Base-by-base conservation (phyloP, 2,888 invertebrate genomes). In the Taphrorychus bicolor region DNA sequence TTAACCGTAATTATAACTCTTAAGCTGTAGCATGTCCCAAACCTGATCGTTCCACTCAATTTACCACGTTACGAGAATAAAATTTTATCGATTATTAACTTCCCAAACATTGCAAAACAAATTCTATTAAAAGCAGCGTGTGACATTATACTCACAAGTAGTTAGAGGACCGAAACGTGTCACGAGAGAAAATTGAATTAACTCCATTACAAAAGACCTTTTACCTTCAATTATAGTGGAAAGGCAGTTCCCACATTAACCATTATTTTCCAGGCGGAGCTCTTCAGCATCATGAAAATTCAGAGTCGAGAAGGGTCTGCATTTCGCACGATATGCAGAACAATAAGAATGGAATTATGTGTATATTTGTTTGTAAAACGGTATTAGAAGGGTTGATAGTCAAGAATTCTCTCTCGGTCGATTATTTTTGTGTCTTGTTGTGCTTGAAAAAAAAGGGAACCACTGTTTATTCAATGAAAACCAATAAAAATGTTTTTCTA, bases 171-270 rank as follows among this genome's bases (percentile, higher is more conserved):
- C 21, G 3, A 16, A 24, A 3, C 41, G 41, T 51, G 22, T 48
- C 40, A 53, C 17, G 23, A 51, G 45, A 59, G 57, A 63, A 63
- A 63, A 63, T 57, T 41, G 24, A 57, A 63, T 58, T 51, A 56
- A 57, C 24, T 49, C 17, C 24, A 45, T n/a, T 32, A 59, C 59
- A 65, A 65, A 65, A 23, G 65, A 59, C 53, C 59, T 65, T 65
- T 53, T 19, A 59, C 5, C 23, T 58, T 24, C 17, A 45, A 48
- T 24, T 45, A 42, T 65, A 58, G 53, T 48, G 65, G 65, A 59
- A 53, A 17, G 59, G 32, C 53, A 42, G 24, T 65, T 48, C 58
- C 52, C 65, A 59, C 58, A 58, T 52, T 64, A 64, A 64, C 64
- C 64, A 51, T 65, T 59, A 65, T 65, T 65, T 59, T 21, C 41